A percentile compares a stretch with the other conserved stretches of the same genome.
Conservation (phyloP, 2,797 vertebrate species). For the Chaetophractus vellerosus region DNA sequence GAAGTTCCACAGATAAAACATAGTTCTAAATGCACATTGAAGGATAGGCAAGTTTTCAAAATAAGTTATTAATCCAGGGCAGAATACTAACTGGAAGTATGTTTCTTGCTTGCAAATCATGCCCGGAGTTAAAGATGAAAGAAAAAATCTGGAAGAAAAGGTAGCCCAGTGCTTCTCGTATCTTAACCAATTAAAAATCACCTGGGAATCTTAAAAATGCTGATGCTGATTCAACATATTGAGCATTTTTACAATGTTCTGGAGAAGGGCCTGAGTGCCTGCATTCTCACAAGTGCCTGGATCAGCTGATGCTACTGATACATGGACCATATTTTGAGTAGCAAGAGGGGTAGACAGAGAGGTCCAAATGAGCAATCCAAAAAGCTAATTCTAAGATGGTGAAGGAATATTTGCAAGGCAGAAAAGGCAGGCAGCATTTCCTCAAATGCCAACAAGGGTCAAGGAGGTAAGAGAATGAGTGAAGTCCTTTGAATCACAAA, state of each 20-base stretch:
- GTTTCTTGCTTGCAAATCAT: not conserved
- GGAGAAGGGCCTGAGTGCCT: not conserved
- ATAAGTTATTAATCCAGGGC: not conserved
- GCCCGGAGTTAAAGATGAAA: not conserved
- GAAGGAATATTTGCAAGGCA: not conserved
- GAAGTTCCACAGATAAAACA: not conserved
- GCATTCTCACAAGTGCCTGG: not conserved
- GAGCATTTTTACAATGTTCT: no score
- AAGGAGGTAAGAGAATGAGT: not conserved
- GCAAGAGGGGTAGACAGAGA: not conserved
- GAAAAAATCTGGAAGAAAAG: not conserved
- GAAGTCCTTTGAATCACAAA: not conserved
- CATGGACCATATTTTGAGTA: not conserved
- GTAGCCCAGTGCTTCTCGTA: not conserved
- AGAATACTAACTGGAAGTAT: not conserved
- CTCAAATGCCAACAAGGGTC: not conserved
- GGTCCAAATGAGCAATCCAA: not conserved
- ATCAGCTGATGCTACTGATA: not conserved
- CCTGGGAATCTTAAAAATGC: not conserved
- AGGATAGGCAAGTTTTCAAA: not conserved
- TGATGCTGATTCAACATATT: not conserved
- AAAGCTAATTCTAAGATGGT: not conserved
- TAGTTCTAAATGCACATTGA: not conserved
- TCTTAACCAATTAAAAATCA: not conserved
- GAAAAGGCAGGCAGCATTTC: not conserved